phyloP scores from a whole-genome alignment of 2,113 vertebrate species.

The Notarius lentiginosus region DNA sequence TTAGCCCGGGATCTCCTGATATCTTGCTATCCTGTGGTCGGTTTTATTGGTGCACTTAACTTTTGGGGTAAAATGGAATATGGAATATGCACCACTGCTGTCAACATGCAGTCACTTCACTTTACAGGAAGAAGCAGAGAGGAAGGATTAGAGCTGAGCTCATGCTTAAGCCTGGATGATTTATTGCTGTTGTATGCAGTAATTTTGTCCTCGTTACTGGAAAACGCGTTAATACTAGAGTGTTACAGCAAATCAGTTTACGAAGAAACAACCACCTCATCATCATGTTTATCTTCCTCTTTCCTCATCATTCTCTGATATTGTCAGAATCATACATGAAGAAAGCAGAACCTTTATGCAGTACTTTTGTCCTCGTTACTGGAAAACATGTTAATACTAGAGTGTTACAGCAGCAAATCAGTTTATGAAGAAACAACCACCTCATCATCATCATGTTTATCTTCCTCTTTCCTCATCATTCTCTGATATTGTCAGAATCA shows the following conservation, averaged over 20 bases:
- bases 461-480: background rate
- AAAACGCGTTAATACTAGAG: conserved; percentile 22
- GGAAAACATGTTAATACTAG: conserved; percentile 24
- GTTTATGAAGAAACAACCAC: background rate
- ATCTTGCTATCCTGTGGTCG: background rate
- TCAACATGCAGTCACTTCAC: conserved; percentile 22
- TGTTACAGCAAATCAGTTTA: conserved; percentile 32
- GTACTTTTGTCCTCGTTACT: conserved; percentile 39
- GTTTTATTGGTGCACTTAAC: conserved; percentile 55
- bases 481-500: background rate
- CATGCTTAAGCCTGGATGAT: conserved; percentile 32
- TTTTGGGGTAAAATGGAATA: background rate
- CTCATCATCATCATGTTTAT: background rate
- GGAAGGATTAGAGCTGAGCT: conserved; percentile 18
- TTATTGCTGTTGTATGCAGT: conserved; percentile 48
- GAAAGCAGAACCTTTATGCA: conserved; percentile 28
- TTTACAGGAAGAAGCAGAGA: conserved; percentile 29
- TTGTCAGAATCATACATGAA: background rate
- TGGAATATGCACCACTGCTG: background rate
- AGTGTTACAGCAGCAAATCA: conserved; percentile 35
- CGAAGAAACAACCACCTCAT: background rate
- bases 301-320: background rate
- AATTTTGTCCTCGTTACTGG: conserved; percentile 37
- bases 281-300: background rate
- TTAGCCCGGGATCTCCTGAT: background rate